Evolutionary conservation across 2,888 invertebrate genomes (phyloP).

Genomic region (Lasius fuliginosus): DNA sequence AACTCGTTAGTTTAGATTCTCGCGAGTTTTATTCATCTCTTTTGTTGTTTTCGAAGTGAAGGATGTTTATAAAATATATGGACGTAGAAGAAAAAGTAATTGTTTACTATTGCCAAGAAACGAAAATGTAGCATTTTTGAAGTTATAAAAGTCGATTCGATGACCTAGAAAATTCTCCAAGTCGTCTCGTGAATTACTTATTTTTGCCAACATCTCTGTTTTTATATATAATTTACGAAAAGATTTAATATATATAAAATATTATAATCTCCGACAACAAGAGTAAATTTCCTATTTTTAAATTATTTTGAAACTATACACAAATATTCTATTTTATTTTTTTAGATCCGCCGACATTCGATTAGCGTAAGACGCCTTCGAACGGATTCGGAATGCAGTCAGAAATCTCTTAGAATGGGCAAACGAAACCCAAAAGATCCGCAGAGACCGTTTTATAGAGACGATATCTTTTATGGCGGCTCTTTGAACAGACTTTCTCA

Average conservation of each 20-base stretch:
- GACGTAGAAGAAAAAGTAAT: slow-evolving; percentile 15
- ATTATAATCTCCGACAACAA: not conserved
- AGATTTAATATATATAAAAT: not conserved
- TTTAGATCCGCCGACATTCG: slow-evolving; percentile 87
- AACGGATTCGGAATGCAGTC: slow-evolving; percentile 84
- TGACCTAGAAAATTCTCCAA: slow-evolving; percentile 39
- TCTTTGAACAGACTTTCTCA: slow-evolving; percentile 95
- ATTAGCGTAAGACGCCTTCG: slow-evolving; percentile 87
- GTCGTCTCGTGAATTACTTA: slow-evolving; percentile 1
- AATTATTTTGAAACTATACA: not conserved
- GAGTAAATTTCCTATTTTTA: not conserved
- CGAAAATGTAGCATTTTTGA: slow-evolving; percentile 28
- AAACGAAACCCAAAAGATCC: slow-evolving; percentile 86
- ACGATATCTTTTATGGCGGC: slow-evolving; percentile 97
- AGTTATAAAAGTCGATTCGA: slow-evolving; percentile 12
- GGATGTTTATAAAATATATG: not conserved
- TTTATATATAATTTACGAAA: not conserved
- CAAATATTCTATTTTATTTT: slow-evolving; percentile 42
- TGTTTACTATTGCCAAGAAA: slow-evolving; percentile 35
- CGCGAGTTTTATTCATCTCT: not conserved
- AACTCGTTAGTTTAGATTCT: not conserved
- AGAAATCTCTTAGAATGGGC: slow-evolving; percentile 79
- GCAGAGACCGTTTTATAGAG: slow-evolving; percentile 94
- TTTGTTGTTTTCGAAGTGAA: slow-evolving; percentile 21
- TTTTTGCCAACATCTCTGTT: not conserved